Base-by-base conservation (phyloP, 2,797 vertebrate genomes). In the Rhynchotus rufescens region DNA sequence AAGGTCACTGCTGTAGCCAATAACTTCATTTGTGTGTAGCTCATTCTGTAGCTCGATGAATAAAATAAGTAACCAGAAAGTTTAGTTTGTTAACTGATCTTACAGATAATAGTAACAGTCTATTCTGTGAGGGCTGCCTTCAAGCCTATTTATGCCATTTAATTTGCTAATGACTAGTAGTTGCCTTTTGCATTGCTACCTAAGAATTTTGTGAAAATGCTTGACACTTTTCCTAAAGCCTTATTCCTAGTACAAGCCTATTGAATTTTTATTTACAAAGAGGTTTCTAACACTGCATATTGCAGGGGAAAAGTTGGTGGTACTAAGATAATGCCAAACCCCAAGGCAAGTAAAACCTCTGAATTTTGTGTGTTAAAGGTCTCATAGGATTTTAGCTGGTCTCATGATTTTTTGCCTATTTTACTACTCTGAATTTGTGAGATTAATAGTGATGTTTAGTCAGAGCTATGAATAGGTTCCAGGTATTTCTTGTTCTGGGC, bases 401-500 rank as follows among this genome's bases (percentile, higher is more conserved):
- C 78, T 61, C 34, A 13, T 91, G 61, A 68, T 61, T 72, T 86
- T 88, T 59, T 86, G 65, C 49, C 60, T 56, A 10, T 14, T 49
- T 84, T 71, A 81, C 59, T 76, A 71, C 79, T 74, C 45, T 79
- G 71, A 66, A 51, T 8, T 4, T 26, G 20, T 77, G 40, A 10
- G 32, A 62, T 91, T 91, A 74, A 40, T 22, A 16, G 4, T 91
- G 78, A 92, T 83, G 34, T 47, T 72, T 32, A 75, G 7, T 78
- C 34, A 69, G 66, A 61, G 15, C 79, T 94, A 34, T 4, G 56
- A 84, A 51, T 72, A 61, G 51, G 38, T 88, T 90, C 49, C 22
- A 86, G 40, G 13, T 80, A 61, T 88, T 95, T 90, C 52, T 80
- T 68, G 16, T 12, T 79, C 67, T 82, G 25, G 82, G 36, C 51